A percentile compares a stretch with the other conserved stretches of the same genome.
Evolutionary conservation across 2,113 vertebrate species (phyloP).

Genomic region (Tyrannus savana): DNA sequence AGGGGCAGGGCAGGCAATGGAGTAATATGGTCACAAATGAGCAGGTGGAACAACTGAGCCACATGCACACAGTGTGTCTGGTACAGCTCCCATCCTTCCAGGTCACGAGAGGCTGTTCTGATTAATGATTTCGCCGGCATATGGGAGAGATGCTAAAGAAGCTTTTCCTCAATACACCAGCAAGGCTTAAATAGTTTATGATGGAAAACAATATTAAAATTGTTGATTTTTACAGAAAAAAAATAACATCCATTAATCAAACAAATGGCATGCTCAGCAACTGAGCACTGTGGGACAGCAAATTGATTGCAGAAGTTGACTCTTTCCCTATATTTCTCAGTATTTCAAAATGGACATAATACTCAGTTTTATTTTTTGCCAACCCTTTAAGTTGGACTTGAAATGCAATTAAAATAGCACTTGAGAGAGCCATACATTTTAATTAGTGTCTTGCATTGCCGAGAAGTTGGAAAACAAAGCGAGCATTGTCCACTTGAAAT

Average conservation of each 20-base stretch:
- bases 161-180: conserved; percentile 11
- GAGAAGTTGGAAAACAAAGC: conserved; percentile 33
- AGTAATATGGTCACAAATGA: accelerated
- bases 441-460: conserved; percentile 33
- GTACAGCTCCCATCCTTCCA: not conserved
- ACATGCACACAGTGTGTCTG: accelerated
- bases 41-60: accelerated
- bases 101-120: not conserved
- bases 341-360: not conserved
- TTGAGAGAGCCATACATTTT: conserved; percentile 55
- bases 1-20: not conserved
- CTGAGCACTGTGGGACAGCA: not conserved
- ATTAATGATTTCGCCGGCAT: not conserved
- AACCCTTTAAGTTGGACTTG: not conserved
- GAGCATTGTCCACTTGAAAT: not conserved
- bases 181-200: conserved; percentile 8
- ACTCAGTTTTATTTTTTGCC: not conserved
- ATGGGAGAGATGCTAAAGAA: not conserved
- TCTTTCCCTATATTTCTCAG: not conserved
- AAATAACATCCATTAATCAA: conserved; percentile 44
- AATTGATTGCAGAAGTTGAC: not conserved
- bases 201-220: conserved; percentile 33
- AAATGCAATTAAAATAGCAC: conserved; percentile 45
- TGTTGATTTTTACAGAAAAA: conserved; percentile 28
- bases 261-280: conserved; percentile 22